Base-by-base conservation (phyloP, 2,888 invertebrate species). In the Agrochola circellaris region DNA sequence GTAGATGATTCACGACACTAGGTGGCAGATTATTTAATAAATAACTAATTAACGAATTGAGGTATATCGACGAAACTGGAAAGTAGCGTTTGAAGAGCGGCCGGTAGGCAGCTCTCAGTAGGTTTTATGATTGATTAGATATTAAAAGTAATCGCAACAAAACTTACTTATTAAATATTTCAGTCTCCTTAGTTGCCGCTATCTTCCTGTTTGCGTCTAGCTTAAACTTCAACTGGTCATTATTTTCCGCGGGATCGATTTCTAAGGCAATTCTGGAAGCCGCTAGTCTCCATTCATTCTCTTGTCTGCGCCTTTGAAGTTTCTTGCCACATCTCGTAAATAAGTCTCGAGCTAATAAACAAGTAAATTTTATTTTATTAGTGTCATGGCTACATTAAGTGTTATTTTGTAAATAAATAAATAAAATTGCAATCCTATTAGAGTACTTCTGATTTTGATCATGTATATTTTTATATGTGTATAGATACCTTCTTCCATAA, bases 321-420 rank as follows among this genome's bases (percentile, higher is more conserved):
- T 97, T 95, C 83, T 96, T 97, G 0, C 98, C 98, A 82, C 98
- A 97, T 90, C 97, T 97, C 61, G 95, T 94, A 88, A 98, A 98
- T 34, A 97, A 96, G 89, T 97, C 97, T 84, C 97, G 96, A 7
- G 98, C 97, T 97, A 70, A 70, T 56, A 51, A 83, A 69, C 2
- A 83, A 65, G 34, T 20, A 13, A 38, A 1, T 23, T 62, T 48
- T n/a, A 65, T 64, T 56, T 13, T 38, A 79, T 78, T 66, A 34
- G 51, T 64, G 11, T 23, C 30, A 66, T 60, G 13, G 5, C 30
- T 20, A 48, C 5, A 73, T 1, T 26, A 58, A 9, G 4, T 20
- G 23, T 61, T 56, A 67, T 38, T 66, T 51, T 8, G n/a, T 65
- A 42, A 65, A 30, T 30, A 45, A 51, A 67, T 15, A 23, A 67